phyloP scores from a whole-genome alignment of 2,888 invertebrate genomes.

The Catocala nupta region DNA sequence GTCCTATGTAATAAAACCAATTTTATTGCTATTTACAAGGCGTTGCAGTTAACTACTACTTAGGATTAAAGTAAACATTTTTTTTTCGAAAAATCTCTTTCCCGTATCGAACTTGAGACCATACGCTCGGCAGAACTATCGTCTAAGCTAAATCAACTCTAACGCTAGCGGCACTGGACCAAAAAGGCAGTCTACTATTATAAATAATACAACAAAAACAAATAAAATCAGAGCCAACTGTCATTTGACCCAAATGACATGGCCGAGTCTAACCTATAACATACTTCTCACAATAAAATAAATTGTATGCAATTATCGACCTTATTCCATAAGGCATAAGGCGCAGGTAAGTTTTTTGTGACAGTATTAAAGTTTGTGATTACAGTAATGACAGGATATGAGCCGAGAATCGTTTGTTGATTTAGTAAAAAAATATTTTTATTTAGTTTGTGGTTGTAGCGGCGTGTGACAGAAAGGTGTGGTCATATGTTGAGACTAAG shows the following conservation, averaged over 20 bases:
- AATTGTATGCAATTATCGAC: slow-evolving; percentile 30
- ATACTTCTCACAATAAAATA: slow-evolving; percentile 28
- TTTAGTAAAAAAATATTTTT: slow-evolving; percentile 29
- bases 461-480: too few relatives aligned
- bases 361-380: slow-evolving; percentile 20
- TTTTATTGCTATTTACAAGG: too few relatives aligned
- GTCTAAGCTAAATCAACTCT: too few relatives aligned
- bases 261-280: slow-evolving; percentile 25
- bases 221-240: slow-evolving; percentile 56
- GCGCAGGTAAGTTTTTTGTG: slow-evolving; percentile 1
- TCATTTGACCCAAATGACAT: slow-evolving; percentile 61
- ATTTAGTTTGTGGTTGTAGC: neutral
- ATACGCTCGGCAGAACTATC: too few relatives aligned
- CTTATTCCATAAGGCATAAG: slow-evolving; percentile 16
- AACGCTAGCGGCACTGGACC: too few relatives aligned
- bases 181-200: too few relatives aligned
- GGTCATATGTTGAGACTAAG: too few relatives aligned
- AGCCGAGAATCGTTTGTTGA: slow-evolving; percentile 51
- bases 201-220: slow-evolving; percentile 12
- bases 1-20: too few relatives aligned
- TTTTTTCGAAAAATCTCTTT: too few relatives aligned
- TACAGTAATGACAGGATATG: slow-evolving; percentile 59
- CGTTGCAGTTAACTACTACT: too few relatives aligned
- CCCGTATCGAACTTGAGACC: too few relatives aligned
- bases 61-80: too few relatives aligned